These are phyloP conservation scores for Adela reaumurella DNA, from an alignment of 2,888 invertebrate genomes.

Conservation along the genomic window DNA sequence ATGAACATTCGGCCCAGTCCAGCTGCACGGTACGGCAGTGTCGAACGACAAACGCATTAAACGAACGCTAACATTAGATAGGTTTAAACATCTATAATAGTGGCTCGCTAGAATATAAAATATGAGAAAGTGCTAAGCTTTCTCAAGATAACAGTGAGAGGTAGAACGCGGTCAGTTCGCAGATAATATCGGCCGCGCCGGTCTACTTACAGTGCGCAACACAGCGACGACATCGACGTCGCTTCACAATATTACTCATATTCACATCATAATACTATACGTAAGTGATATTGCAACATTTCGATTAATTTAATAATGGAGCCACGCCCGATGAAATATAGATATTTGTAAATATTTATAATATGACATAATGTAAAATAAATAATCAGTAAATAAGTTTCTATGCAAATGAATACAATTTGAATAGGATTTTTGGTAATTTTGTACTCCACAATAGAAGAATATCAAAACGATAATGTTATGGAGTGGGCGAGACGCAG, in stretches of 20 bases:
- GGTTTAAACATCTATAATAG: not conserved
- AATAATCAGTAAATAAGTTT: constrained; percentile 9
- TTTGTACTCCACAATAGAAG: constrained; percentile 37
- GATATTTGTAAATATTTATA: constrained; percentile 9
- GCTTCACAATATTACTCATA: not conserved
- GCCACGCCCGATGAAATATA: constrained; percentile 18
- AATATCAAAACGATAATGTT: not conserved
- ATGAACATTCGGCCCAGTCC: no score
- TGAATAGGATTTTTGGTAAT: constrained; percentile 44
- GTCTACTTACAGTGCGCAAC: no score
- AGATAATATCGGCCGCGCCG: not conserved
- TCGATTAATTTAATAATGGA: constrained; percentile 9
- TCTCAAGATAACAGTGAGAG: not conserved
- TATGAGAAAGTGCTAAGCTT: not conserved
- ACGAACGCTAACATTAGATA: no score
- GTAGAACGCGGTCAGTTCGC: not conserved
- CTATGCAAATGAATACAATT: constrained; percentile 17
- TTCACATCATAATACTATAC: not conserved
- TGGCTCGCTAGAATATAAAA: not conserved
- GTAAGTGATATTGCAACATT: constrained; percentile 17
- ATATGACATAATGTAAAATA: constrained; percentile 10
- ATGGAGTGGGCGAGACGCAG: not conserved
- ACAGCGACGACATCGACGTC: not conserved
- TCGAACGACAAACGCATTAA: no score
- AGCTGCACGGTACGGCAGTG: no score